Base-by-base conservation (phyloP, 2,797 vertebrate species). In the Champsocephalus esox region DNA sequence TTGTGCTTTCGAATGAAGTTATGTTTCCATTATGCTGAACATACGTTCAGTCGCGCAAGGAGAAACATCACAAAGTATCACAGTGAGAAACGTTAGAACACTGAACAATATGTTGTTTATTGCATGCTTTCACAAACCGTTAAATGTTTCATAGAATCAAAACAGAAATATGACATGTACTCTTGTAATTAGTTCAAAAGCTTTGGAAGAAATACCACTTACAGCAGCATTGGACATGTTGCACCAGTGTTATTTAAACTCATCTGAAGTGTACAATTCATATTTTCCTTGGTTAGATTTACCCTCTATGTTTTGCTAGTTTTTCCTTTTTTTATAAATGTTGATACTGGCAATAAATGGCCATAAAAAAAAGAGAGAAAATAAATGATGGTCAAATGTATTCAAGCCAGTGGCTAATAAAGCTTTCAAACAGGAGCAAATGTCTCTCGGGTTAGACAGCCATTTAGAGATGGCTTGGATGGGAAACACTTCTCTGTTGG, bases 1-100 rank as follows among this genome's bases (percentile, higher is more conserved):
- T 83, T 70, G 57, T 69, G 48, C 67, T 80, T 73, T 13, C 50
- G 71, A 75, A 43, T 64, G 69, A 88, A 32, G 56, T 73, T 58
- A 21, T 75, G 69, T 13, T 34, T 67, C 56, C 24, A 12, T 80
- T 41, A 60, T 44, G 55, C 59, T 61, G 34, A 63, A 17, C 46
- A 52, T 45, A 64, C 65, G 38, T 73, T 64, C 38, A 56, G 62
- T 75, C 57, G 52, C 13, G 28, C 51, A 21, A 45, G 55, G 50
- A 78, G 70, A 75, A 21, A 73, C 70, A 70, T 65, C 44, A 62
- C 70, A 58, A 73, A 34, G 10, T 46, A 45, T 57, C 12, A 5
- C 52, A 73, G 28, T 11, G 32, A 65, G 32, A 61, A 58, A 49
- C 19, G 1, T 41, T 54, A 55, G 76, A 19, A 52, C 58, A 34